These are phyloP conservation scores for Drosophila teissieri DNA, from an alignment of 1,140 invertebrate species.

Conservation along the genomic window DNA sequence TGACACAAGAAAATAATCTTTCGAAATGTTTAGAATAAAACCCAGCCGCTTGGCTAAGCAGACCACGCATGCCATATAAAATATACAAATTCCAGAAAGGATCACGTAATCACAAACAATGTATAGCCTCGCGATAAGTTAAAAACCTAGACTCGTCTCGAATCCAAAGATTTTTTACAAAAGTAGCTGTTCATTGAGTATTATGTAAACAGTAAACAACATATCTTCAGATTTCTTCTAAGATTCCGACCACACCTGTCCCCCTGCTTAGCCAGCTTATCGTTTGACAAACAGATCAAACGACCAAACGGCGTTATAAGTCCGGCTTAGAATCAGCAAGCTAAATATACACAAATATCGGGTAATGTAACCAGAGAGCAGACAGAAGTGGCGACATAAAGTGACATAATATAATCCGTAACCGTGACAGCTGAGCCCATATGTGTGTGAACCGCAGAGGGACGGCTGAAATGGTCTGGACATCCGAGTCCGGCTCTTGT, in stretches of 20 bases:
- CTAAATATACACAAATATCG: constrained; percentile 8
- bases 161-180: constrained; percentile 5
- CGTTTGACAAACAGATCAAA: constrained; percentile 25
- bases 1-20: constrained; percentile 37
- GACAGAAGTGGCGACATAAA: constrained; percentile 36
- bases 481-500: constrained; percentile 20
- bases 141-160: constrained; percentile 4
- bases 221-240: background rate
- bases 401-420: constrained; percentile 77
- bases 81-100: constrained; percentile 38
- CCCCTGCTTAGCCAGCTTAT: constrained; percentile 9
- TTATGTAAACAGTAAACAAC: constrained; percentile 9
- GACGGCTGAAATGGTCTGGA: constrained; percentile 25
- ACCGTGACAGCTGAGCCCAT: constrained; percentile 73
- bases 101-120: constrained; percentile 9
- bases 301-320: constrained; percentile 37
- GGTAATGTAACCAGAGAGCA: constrained; percentile 27
- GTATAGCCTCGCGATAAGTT: constrained; percentile 11
- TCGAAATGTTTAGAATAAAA: constrained; percentile 34
- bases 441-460: constrained; percentile 55
- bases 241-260: constrained; percentile 1
- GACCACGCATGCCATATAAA: constrained; percentile 36
- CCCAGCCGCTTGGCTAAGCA: constrained; percentile 30
- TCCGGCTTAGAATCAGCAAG: constrained; percentile 65
- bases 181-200: constrained; percentile 7